Evolutionary conservation across 2,888 invertebrate species (phyloP), one percentile per base, ranked within the genome.

Genomic region (Xanthia togata): DNA sequence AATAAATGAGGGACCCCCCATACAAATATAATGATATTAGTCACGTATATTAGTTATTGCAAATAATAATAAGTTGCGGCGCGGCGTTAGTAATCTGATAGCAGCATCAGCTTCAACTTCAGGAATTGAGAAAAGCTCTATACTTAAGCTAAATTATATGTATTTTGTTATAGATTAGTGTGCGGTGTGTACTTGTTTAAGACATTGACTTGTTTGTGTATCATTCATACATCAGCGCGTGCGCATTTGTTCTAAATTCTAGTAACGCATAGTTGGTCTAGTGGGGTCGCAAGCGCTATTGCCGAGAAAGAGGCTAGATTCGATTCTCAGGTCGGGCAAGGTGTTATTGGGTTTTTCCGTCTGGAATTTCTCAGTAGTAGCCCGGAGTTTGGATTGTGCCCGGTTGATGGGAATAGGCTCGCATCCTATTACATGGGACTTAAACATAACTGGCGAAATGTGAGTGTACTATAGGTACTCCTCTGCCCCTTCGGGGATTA

Each of bases 1-100:
- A 31, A 50, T 50, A 83, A 83, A 69, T 47, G 63, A 83, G 83
- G 68, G 78, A 82, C 83, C 44, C 78, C 78, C 59, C 68, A 59
- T 50, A 79, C 14, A 62, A 35, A 79, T 41, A 76, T 0, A 44
- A 74, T 31, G 55, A 23, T 73, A 26, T 50, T 50, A 73, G 72
- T 41, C 31, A 55, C 9, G 26, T 41, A 17, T 38, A 38, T 9
- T 41, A 44, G 20, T 72, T 41, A 55, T 20, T 55, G 2, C 20
- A 44, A 55, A n/a, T 55, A 38, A 53, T 73, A 53, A 38, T 72
- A 69, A 47, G 9, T 26, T 50, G 47, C 5, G 17, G 17, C 35
- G 14, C 20, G 23, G 26, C 38, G 23, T 72, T 23, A 72, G 23
- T 71, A 71, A 73, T 26, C 11, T 53, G 38, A 8, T 55, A 44